These are phyloP conservation scores for Oncorhynchus keta DNA, from an alignment of 2,113 vertebrate genomes.

Conservation along the genomic window DNA sequence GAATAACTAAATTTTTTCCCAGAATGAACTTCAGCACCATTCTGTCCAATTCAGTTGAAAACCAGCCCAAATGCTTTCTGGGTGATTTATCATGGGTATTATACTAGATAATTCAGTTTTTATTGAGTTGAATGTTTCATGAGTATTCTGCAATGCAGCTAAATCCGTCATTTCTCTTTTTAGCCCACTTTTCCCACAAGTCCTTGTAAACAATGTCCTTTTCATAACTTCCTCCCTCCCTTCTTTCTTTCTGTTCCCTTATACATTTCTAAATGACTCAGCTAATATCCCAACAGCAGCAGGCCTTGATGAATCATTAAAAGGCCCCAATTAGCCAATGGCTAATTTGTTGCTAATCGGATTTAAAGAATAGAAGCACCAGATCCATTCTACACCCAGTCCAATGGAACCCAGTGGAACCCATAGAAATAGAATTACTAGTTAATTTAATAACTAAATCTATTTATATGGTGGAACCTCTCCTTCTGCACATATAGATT, in stretches of 20 bases:
- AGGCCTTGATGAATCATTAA: constrained; percentile 67
- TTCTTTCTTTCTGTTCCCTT: constrained; percentile 42
- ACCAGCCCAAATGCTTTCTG: not conserved
- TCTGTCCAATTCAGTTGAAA: not conserved
- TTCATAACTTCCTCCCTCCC: constrained; percentile 42
- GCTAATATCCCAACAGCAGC: constrained; percentile 62
- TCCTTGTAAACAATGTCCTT: constrained; percentile 28
- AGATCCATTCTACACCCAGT: constrained; percentile 44
- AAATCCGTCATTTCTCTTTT: not conserved
- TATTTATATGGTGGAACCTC: constrained; percentile 39
- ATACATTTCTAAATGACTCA: constrained; percentile 70
- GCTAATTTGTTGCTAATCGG: constrained; percentile 30
- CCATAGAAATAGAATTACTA: too few species aligned
- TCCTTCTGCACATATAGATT: constrained; percentile 39
- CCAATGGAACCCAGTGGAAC: constrained; percentile 47
- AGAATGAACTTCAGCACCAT: constrained; percentile 13
- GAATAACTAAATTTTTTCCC: too few species aligned
- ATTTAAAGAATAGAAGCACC: constrained; percentile 60
- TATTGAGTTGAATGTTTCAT: constrained; percentile 15
- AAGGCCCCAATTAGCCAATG: constrained; percentile 72
- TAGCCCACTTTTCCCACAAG: constrained; percentile 22
- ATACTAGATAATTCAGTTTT: not conserved
- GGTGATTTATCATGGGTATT: not conserved
- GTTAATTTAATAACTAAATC: too few species aligned
- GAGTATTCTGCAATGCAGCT: constrained; percentile 27